A percentile compares a stretch with the other conserved stretches of the same genome.
phyloP scores from a whole-genome alignment of 2,888 invertebrate species.

The Alloscopus bannaensis region DNA sequence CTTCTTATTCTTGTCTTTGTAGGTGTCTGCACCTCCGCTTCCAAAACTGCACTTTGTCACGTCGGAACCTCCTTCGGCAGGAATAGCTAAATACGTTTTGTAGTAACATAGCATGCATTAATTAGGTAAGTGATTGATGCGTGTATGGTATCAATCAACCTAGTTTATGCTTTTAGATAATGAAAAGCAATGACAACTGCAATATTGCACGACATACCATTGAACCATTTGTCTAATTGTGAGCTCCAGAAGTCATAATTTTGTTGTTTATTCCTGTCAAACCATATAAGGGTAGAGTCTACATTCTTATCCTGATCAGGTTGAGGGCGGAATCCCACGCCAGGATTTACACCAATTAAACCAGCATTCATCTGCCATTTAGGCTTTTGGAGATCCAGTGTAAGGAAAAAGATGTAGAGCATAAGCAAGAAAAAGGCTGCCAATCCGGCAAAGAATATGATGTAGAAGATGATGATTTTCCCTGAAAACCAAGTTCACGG shows the following conservation, averaged over 20 bases:
- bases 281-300: conserved; percentile 98
- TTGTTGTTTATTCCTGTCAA: conserved; percentile 80
- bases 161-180: too few species aligned
- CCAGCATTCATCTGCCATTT: conserved; percentile 93
- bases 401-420: conserved; percentile 96
- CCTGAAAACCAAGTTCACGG: conserved; percentile 81
- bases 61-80: conserved; percentile 75
- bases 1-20: conserved; percentile 55
- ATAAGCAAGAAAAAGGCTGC: conserved; percentile 96
- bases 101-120: too few species aligned
- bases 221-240: conserved; percentile 85
- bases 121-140: too few species aligned
- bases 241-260: conserved; percentile 89
- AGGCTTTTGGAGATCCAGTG: conserved; percentile 81
- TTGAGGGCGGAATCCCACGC: conserved; percentile 95
- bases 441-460: conserved; percentile 94
- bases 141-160: too few species aligned
- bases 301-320: conserved; percentile 90
- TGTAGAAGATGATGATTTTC: conserved; percentile 96
- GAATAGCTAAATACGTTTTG: conserved; percentile 39
- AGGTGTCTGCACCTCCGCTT: conserved; percentile 49
- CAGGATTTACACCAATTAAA: conserved; percentile 95
- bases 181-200: too few species aligned
- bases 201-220: conserved; percentile 83
- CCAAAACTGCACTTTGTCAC: conserved; percentile 80